Percentiles rank a stretch among this genome's conserved stretches.
phyloP scores from a whole-genome alignment of 2,113 vertebrate genomes.

The Egretta garzetta region DNA sequence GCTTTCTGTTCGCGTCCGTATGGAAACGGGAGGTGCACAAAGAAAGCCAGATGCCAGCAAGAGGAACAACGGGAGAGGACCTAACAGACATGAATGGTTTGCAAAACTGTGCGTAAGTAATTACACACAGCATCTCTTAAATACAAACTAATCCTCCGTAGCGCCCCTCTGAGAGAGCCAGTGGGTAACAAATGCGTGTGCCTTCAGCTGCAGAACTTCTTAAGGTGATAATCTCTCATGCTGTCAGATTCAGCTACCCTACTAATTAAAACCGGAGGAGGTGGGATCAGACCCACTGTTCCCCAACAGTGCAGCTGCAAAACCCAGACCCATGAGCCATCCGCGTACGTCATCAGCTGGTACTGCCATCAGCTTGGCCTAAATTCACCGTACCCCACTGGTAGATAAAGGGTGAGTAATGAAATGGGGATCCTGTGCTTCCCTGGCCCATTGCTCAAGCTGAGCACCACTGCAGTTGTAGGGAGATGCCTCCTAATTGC shows the following conservation, averaged over 20 bases:
- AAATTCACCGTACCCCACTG: accelerated
- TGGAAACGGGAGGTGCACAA: not conserved
- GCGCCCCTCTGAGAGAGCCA: not conserved
- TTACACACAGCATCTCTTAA: not conserved
- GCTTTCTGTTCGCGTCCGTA: accelerated
- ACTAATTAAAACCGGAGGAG: not conserved
- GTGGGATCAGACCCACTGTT: not conserved
- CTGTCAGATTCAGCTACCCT: not conserved
- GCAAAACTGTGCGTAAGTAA: not conserved
- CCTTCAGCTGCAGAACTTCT: not conserved
- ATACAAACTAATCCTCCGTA: not conserved
- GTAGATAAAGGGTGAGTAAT: not conserved
- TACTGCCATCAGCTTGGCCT: accelerated
- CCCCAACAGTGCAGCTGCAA: not conserved
- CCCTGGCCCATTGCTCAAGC: not conserved
- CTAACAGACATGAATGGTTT: not conserved
- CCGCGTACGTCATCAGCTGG: accelerated
- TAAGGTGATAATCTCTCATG: not conserved
- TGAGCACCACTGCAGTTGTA: accelerated
- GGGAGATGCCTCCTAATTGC: not conserved
- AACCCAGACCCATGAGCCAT: not conserved
- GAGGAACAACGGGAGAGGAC: not conserved
- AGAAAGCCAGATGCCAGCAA: not conserved
- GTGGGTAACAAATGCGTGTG: not conserved
- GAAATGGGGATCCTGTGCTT: not conserved